These are phyloP conservation scores for Chymomyza amoena DNA, from an alignment of 2,888 invertebrate species.

Conservation along the genomic window DNA sequence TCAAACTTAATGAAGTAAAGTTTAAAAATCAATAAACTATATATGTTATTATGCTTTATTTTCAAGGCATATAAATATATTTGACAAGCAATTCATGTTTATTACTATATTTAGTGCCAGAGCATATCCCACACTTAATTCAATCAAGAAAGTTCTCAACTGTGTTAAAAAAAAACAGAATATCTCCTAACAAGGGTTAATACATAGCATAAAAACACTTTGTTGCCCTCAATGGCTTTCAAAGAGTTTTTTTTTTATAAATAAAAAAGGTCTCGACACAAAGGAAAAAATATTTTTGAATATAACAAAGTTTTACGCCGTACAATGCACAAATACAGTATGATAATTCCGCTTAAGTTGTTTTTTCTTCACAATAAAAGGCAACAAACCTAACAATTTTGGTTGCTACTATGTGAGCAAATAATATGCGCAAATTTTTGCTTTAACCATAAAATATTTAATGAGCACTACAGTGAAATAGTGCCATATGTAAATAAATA, in stretches of 20 bases:
- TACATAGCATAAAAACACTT: not conserved
- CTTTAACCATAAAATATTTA: not conserved
- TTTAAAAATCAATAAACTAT: too few species aligned
- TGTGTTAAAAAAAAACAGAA: not conserved
- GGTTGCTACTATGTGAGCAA: not conserved
- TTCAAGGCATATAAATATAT: too few species aligned
- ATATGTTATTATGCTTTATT: too few species aligned
- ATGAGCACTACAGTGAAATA: not conserved
- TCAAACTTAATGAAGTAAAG: too few species aligned
- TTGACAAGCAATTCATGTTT: not conserved
- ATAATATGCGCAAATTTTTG: not conserved
- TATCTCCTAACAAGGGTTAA: not conserved
- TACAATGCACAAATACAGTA: not conserved
- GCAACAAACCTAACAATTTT: not conserved
- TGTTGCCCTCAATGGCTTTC: not conserved
- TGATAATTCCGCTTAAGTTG: not conserved
- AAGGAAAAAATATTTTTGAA: not conserved
- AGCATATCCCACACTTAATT: not conserved
- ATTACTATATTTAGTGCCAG: not conserved
- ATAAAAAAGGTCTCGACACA: not conserved
- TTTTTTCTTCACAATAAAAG: not conserved
- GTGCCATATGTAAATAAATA: not conserved
- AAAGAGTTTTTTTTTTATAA: not conserved
- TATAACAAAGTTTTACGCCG: not conserved
- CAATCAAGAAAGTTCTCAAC: not conserved